Evolutionary conservation across 2,797 vertebrate species (phyloP), one percentile per base, ranked within the genome.

Genomic region (Muscicapa striata): DNA sequence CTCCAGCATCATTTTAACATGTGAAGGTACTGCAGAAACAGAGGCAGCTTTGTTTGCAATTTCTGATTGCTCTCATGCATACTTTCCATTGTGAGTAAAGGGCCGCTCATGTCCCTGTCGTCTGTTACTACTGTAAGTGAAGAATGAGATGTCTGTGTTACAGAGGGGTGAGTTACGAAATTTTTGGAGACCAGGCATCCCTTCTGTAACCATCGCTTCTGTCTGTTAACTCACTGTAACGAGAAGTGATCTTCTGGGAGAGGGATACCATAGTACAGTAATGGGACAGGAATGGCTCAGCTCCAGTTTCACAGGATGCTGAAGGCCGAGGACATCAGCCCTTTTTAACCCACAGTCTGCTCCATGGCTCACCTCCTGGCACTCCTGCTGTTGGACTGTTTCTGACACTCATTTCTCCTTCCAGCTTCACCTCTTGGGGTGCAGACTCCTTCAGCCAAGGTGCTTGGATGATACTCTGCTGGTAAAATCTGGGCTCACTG

Each of bases 41-140:
- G 81, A 62, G 36, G 76, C 74, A 52, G 85, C 84, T 91, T 93
- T 91, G 85, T 76, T 62, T 85, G 76, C 46, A 1, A 5, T 45
- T 40, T 45, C 3, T 22, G 40, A 32, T 84, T 17, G 0, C 64
- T 87, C 61, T 69, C 7, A 11, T 93, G 58, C 46, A 0, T 58
- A 57, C 26, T 80, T 84, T 54, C 82, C 13, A 1, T 45, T 17
- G n/a, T 45, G 76, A 87, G 18, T 75, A 81, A 38, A 15, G 11
- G 66, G 45, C 74, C 82, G 43, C 48, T 74, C 15, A 0, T n/a
- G 6, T 84, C 40, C 10, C 73, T 68, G 72, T 74, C 17, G 7
- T 79, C 70, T 84, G 38, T 74, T 63, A 32, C 0, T 3, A 34
- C 32, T 52, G 63, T 69, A 76, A 81, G 49, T 55, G 45, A 61